phyloP scores from a whole-genome alignment of 2,113 vertebrate genomes.

The Nannospalax galili region DNA sequence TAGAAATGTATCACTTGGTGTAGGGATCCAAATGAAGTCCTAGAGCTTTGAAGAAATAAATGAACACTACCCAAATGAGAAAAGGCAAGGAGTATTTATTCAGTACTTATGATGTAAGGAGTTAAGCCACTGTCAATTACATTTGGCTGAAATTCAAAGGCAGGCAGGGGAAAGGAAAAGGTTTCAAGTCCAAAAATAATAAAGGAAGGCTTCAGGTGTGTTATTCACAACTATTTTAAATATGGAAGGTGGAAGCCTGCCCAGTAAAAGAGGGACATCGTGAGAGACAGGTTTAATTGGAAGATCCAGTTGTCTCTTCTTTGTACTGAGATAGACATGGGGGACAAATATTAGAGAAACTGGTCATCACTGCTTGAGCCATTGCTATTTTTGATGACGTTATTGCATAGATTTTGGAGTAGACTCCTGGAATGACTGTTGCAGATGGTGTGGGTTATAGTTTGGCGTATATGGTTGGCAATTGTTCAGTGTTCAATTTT shows the following conservation, averaged over 20 bases:
- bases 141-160: slow-evolving; percentile 25
- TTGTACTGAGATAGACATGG: neutral
- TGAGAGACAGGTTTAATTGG: neutral
- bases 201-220: neutral
- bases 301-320: neutral
- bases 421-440: too few species aligned
- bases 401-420: too few species aligned
- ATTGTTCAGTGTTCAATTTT: neutral
- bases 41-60: slow-evolving; percentile 41
- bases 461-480: neutral
- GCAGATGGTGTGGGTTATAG: neutral
- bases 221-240: neutral
- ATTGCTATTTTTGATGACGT: neutral
- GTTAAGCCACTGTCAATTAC: neutral
- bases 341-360: neutral
- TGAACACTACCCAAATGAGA: neutral
- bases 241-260: neutral
- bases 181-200: neutral
- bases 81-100: neutral
- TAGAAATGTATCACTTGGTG: neutral
- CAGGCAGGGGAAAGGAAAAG: neutral
- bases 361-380: neutral
- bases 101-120: neutral
- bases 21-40: neutral
- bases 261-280: neutral